These are phyloP conservation scores for Engystomops pustulosus DNA, from an alignment of 2,113 vertebrate genomes.

Conservation along the genomic window DNA sequence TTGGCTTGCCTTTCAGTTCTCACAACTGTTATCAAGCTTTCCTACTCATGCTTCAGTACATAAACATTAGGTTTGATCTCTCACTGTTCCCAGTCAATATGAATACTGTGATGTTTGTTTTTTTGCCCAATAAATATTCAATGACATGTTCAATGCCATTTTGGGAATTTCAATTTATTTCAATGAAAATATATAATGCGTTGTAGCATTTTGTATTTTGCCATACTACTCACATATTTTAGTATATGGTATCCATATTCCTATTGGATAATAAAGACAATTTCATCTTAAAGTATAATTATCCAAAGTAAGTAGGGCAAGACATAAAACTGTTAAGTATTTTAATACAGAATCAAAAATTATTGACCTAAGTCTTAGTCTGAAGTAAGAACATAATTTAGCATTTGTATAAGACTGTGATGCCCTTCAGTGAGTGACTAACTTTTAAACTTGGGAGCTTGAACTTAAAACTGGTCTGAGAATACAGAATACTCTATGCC, in stretches of 20 bases:
- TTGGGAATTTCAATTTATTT: too few species aligned
- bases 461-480: not conserved
- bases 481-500: slow-evolving; percentile 18
- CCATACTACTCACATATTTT: too few species aligned
- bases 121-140: too few species aligned
- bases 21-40: too few species aligned
- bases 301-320: not conserved
- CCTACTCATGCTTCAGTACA: too few species aligned
- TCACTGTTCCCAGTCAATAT: too few species aligned
- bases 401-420: not conserved
- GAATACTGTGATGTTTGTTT: too few species aligned
- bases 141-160: too few species aligned
- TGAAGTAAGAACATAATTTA: not conserved
- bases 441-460: not conserved
- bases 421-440: not conserved
- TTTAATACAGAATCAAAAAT: not conserved
- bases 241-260: not conserved
- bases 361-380: not conserved
- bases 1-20: too few species aligned
- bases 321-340: not conserved
- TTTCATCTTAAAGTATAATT: not conserved
- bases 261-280: not conserved
- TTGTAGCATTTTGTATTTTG: too few species aligned
- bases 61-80: too few species aligned
- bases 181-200: too few species aligned